A percentile compares a stretch with the other conserved stretches of the same genome.
These are phyloP conservation scores for Serilophus lunatus DNA, from an alignment of 2,113 vertebrate species.

Conservation along the genomic window DNA sequence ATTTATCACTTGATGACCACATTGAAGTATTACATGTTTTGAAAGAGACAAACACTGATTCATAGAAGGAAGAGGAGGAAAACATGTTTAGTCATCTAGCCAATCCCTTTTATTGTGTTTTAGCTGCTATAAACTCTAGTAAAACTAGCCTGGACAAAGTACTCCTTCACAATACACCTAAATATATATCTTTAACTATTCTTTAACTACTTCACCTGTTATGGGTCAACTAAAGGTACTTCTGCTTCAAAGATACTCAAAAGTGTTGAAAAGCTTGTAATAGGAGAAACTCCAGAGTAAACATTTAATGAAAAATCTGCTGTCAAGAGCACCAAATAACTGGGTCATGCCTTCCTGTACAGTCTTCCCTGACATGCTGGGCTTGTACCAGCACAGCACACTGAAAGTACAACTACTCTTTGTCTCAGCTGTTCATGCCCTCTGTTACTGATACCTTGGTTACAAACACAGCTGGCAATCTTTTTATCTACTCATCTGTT, in stretches of 20 bases:
- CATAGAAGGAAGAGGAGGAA: not conserved
- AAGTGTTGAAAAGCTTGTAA: not conserved
- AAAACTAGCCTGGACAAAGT: no score
- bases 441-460: not conserved
- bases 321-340: not conserved
- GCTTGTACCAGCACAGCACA: not conserved
- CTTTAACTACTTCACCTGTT: not conserved
- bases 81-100: not conserved
- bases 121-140: not conserved
- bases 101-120: not conserved
- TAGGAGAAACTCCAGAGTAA: not conserved
- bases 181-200: not conserved
- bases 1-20: not conserved
- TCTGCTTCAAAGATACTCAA: not conserved
- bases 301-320: not conserved
- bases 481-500: not conserved
- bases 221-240: not conserved
- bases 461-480: not conserved
- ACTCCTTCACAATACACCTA: not conserved
- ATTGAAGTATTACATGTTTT: not conserved
- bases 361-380: not conserved
- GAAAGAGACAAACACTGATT: not conserved
- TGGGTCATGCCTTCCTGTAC: not conserved
- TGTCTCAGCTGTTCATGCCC: not conserved
- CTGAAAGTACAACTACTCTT: not conserved